A percentile compares a stretch with the other conserved stretches of the same genome.
These are phyloP conservation scores for Tetropium fuscum DNA, from an alignment of 2,888 invertebrate genomes.

Conservation along the genomic window DNA sequence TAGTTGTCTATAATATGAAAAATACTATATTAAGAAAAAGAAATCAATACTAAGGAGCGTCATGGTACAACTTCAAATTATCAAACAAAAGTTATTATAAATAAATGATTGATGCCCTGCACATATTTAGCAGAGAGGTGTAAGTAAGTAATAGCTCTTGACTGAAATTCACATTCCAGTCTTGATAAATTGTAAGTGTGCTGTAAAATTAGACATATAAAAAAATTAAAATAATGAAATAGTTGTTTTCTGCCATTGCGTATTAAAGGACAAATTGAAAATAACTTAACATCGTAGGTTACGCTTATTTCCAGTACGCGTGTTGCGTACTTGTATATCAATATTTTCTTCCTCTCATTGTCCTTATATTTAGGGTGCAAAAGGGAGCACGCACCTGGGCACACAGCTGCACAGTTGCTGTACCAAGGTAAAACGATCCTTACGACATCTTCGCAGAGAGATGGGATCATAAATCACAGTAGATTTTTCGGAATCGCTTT, in stretches of 20 bases:
- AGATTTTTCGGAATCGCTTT: conserved; percentile 54
- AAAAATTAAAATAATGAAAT: too few relatives aligned
- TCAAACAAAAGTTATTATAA: too few relatives aligned
- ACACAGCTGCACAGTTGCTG: conserved; percentile 66
- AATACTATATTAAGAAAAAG: too few relatives aligned
- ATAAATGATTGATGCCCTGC: neutral
- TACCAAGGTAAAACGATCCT: conserved; percentile 58
- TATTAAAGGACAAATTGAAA: conserved; percentile 17
- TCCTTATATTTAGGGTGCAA: conserved; percentile 60
- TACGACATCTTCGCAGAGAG: conserved; percentile 49
- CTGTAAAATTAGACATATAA: too few relatives aligned
- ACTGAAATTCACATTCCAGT: too few relatives aligned
- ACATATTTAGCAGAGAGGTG: too few relatives aligned
- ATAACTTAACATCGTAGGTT: conserved; percentile 19
- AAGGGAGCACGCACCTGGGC: conserved; percentile 66
- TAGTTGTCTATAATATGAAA: too few relatives aligned
- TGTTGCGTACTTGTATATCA: conserved; percentile 47
- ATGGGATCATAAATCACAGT: conserved; percentile 55
- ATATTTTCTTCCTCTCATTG: conserved; percentile 62
- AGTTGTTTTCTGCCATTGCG: conserved; percentile 1
- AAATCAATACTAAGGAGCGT: too few relatives aligned
- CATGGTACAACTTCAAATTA: too few relatives aligned
- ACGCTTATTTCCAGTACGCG: conserved; percentile 30
- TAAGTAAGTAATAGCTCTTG: too few relatives aligned
- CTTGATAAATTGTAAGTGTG: too few relatives aligned